phyloP scores from a whole-genome alignment of 30 jellyfish, hydroid and myxozoan species.

The Morbakka virulenta region DNA sequence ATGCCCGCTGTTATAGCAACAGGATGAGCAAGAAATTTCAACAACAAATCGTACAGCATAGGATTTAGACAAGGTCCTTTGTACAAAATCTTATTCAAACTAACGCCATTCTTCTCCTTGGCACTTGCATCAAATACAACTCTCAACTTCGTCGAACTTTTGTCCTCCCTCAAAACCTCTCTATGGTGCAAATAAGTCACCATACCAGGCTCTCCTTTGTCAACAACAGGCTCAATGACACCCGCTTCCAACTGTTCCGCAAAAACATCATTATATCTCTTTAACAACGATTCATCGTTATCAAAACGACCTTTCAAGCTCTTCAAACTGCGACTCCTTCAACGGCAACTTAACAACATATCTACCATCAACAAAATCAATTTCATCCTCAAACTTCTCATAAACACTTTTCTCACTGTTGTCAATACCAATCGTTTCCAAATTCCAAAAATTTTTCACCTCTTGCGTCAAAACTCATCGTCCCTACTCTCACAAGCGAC shows the following conservation, averaged over 20 bases:
- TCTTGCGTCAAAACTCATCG: neutral
- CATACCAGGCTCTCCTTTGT: slow-evolving; percentile 1
- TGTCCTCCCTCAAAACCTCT: slow-evolving; percentile 24
- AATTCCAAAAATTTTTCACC: slow-evolving; percentile 11
- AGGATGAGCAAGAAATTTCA: slow-evolving; percentile 8
- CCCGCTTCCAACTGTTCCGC: slow-evolving; percentile 16
- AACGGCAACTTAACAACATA: slow-evolving; percentile 36
- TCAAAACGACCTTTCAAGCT: too few species aligned
- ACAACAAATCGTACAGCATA: slow-evolving; percentile 1
- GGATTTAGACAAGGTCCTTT: slow-evolving; percentile 11
- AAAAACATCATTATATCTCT: neutral
- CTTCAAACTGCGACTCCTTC: too few species aligned
- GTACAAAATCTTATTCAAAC: neutral
- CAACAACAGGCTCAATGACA: slow-evolving; percentile 27
- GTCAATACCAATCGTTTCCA: slow-evolving; percentile 7
- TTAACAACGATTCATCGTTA: too few species aligned
- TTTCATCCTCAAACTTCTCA: neutral
- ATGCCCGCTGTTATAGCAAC: neutral
- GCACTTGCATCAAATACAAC: slow-evolving; percentile 62
- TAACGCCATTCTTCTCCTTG: neutral
- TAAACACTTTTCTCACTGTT: slow-evolving; percentile 2
- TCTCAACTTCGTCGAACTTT: slow-evolving; percentile 24
- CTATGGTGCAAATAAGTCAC: slow-evolving; percentile 46
- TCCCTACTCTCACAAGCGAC: too few species aligned
- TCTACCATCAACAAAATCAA: slow-evolving; percentile 6